Percentiles rank a stretch among this genome's conserved stretches.
Conservation (phyloP, 2,113 vertebrate species). For the Prunella fulvescens region DNA sequence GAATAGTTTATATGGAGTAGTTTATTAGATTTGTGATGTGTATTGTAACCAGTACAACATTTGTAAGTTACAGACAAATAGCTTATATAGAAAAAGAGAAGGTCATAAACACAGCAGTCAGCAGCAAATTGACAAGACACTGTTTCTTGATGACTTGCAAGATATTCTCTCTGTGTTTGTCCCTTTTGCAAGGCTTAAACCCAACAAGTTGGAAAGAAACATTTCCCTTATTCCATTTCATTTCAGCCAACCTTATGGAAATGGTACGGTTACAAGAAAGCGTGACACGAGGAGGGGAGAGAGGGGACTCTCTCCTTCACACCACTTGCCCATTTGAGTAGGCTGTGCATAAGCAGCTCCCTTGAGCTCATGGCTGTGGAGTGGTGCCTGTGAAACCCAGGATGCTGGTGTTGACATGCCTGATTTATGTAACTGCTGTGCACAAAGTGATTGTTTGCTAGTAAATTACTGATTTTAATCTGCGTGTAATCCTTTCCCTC, state of each 20-base stretch:
- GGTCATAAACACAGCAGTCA: background rate
- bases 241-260: background rate
- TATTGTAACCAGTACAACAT: background rate
- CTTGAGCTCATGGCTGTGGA: accelerated
- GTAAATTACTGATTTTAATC: conserved; percentile 43
- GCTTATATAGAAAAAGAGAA: background rate
- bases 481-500: background rate
- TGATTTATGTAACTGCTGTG: background rate
- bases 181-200: background rate
- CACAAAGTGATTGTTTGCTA: background rate
- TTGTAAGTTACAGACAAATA: background rate
- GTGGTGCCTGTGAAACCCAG: accelerated
- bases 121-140: background rate
- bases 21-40: background rate
- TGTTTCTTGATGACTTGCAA: background rate
- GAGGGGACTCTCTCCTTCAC: background rate
- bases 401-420: background rate
- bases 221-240: background rate
- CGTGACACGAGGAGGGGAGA: background rate
- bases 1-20: background rate
- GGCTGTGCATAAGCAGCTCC: background rate
- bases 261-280: accelerated
- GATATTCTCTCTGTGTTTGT: background rate
- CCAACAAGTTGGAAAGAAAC: background rate
- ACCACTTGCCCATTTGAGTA: background rate